Evolutionary conservation across 2,797 vertebrate species (phyloP), one percentile per base, ranked within the genome.

Genomic region (Falco naumanni): DNA sequence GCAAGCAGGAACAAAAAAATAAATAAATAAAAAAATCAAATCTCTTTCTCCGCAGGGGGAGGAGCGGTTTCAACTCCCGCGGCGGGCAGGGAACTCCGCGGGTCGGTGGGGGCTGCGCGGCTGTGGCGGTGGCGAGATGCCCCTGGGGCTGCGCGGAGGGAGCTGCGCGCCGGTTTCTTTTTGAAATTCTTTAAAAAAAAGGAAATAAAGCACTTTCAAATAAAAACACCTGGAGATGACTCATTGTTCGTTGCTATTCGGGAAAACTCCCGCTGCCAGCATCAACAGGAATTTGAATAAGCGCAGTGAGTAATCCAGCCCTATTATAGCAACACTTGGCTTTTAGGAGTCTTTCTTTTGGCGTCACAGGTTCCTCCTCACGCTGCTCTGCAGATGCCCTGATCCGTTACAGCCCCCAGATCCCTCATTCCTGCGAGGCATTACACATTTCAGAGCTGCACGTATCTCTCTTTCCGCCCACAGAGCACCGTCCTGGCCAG

Each of bases 11-110:
- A 59, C 81, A 56, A 84, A 82, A 41, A 43, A 16, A 64, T 41
- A 47, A 21, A 15, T 26, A 66, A 14, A 19, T 10, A 33, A 51
- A 45, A 60, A 47, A 85, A 5, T 11, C 26, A 34, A 34, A 39
- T 6, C 26, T 34, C 47, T 60, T 24, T 65, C 94, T 78, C 97
- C 92, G 98, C 98, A 97, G 33, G 97, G 96, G 97, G 96, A 97
- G 98, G 98, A 95, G 98, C 76, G 95, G 98, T 68, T 85, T 94
- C 84, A 70, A 83, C 60, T 91, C 95, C 70, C 22, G 50, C 56
- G 89, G 84, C 50, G 86, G 86, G 91, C 94, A 89, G 75, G 94
- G 94, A 96, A 96, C 82, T 90, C 95, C 28, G 61, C 50, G 51
- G 41, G 18, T 7, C 29, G 39, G 34, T 11, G 60, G 26, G 48